Conservation (phyloP, 2,888 invertebrate species). For the Ectemnius lituratus region DNA sequence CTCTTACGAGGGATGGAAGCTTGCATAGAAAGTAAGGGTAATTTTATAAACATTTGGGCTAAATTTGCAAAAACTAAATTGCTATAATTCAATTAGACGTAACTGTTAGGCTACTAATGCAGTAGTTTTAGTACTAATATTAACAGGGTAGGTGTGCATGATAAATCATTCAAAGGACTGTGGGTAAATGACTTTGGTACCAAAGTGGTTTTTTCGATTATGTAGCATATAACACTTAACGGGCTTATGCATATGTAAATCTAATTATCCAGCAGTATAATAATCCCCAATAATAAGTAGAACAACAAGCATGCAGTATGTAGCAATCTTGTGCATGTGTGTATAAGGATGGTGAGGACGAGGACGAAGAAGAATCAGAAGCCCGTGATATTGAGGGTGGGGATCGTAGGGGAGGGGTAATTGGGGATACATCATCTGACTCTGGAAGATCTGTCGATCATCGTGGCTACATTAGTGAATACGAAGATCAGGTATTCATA, state of each 20-base stretch:
- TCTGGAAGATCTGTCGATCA: conserved; percentile 71
- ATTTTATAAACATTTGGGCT: conserved; percentile 3
- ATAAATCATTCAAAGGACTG: no score
- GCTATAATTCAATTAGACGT: no score
- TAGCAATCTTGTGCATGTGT: conserved; percentile 76
- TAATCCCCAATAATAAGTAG: conserved; percentile 48
- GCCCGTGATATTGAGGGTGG: conserved; percentile 72
- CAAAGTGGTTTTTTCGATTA: no score
- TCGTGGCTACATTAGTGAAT: conserved; percentile 71
- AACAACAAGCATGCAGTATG: conserved; percentile 71
- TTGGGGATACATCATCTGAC: conserved; percentile 70
- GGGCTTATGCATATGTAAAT: conserved; percentile 21
- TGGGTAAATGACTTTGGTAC: no score
- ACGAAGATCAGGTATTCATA: conserved; percentile 74
- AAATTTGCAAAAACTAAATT: no score
- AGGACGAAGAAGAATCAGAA: conserved; percentile 78
- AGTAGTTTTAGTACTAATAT: neutral
- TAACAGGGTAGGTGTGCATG: conserved; percentile 20
- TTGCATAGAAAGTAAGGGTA: conserved; percentile 6
- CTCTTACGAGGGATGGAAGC: neutral
- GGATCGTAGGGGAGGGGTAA: conserved; percentile 69
- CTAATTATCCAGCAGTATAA: conserved; percentile 23
- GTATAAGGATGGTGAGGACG: conserved; percentile 77
- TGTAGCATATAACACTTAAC: neutral
- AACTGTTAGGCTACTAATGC: conserved; percentile 10